A percentile compares a stretch with the other conserved stretches of the same genome.
Conservation (phyloP, 1,140 invertebrate genomes). For the Pogonus chalceus region DNA sequence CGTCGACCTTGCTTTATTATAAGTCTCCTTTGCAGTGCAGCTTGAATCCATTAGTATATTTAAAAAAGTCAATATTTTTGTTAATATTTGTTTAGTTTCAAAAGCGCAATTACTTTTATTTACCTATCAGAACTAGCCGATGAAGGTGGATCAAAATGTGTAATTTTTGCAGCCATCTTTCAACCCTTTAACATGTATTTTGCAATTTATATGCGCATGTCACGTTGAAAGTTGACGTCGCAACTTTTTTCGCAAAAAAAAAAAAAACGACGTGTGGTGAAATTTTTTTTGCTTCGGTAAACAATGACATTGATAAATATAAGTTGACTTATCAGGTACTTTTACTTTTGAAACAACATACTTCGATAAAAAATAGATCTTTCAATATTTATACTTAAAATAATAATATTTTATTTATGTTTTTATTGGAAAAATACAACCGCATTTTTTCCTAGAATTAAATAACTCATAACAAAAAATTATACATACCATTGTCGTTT, state of each 20-base stretch:
- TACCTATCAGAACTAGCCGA: constrained; percentile 78
- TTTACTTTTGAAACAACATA: too few species aligned
- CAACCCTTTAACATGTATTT: constrained; percentile 5
- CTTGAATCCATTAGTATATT: neutral
- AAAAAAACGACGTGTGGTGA: neutral
- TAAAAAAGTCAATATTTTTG: neutral
- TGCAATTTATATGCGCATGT: constrained; percentile 2
- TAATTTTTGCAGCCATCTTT: constrained; percentile 56
- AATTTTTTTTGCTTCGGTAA: neutral
- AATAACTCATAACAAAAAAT: too few species aligned
- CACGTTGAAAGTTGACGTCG: too few species aligned
- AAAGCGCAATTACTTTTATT: constrained; percentile 17
- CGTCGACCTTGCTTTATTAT: neutral
- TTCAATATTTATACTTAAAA: too few species aligned
- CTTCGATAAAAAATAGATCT: too few species aligned
- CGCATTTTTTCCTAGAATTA: too few species aligned
- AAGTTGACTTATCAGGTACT: too few species aligned
- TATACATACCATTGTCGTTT: too few species aligned
- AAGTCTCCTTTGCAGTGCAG: neutral
- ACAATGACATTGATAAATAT: constrained; percentile 1
- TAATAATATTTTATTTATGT: too few species aligned
- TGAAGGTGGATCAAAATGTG: constrained; percentile 63
- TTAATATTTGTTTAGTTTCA: neutral
- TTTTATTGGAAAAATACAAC: too few species aligned
- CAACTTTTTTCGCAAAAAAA: neutral